Evolutionary conservation across 2,113 vertebrate genomes (phyloP).

Genomic region (Oncorhynchus gorbuscha): DNA sequence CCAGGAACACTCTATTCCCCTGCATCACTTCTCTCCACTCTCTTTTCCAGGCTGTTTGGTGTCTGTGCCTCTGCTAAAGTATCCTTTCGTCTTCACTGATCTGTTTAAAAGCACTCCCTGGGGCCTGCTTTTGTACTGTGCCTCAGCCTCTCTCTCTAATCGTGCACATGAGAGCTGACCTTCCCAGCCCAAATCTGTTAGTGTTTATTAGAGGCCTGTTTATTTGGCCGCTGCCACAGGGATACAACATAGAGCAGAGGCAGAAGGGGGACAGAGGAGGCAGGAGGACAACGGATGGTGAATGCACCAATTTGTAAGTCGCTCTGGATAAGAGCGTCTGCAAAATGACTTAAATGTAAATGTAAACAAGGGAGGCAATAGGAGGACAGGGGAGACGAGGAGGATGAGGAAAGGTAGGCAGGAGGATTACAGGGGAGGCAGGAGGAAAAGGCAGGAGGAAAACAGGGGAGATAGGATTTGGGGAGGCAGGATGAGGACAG

Average conservation of each 20-base stretch:
- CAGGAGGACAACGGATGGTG: not conserved
- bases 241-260: constrained; percentile 16
- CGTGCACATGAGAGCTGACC: constrained; percentile 61
- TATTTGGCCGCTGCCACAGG: constrained; percentile 55
- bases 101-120: constrained; percentile 61
- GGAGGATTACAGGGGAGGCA: not conserved
- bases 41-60: constrained; percentile 68
- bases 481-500: not conserved
- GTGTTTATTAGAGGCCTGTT: constrained; percentile 70
- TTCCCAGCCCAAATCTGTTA: constrained; percentile 73
- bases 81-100: constrained; percentile 61
- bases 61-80: constrained; percentile 45
- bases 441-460: not conserved
- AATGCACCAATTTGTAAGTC: too few species aligned
- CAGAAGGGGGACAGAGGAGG: not conserved
- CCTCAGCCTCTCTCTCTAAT: constrained; percentile 64
- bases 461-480: not conserved
- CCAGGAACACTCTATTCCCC: constrained; percentile 39
- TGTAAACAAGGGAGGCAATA: not conserved
- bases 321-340: too few species aligned
- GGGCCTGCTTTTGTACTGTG: constrained; percentile 18
- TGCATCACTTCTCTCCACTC: constrained; percentile 31
- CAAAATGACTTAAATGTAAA: too few species aligned
- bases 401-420: not conserved
- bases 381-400: not conserved